These are phyloP conservation scores for Pelagia noctiluca DNA, from an alignment of 30 jellyfish, hydroid and myxozoan species.

Conservation along the genomic window DNA sequence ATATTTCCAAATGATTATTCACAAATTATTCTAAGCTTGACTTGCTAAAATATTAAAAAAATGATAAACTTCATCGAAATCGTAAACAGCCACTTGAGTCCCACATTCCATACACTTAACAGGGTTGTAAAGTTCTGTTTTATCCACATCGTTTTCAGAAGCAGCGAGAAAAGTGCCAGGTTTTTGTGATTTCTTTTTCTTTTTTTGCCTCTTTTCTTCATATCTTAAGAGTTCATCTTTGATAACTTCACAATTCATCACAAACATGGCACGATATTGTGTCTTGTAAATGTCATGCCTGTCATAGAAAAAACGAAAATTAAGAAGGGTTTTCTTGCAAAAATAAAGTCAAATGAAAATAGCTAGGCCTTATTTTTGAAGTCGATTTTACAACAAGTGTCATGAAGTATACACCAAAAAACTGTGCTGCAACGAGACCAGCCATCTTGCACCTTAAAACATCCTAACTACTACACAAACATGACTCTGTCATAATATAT, in stretches of 20 bases:
- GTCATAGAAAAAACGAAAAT: neutral
- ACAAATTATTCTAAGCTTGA: constrained; percentile 56
- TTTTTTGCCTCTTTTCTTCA: constrained; percentile 60
- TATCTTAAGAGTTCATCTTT: constrained; percentile 76
- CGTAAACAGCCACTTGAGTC: constrained; percentile 92
- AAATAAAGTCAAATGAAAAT: neutral
- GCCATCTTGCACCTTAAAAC: too few relatives aligned
- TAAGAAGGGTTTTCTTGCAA: neutral
- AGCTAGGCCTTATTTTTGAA: too few relatives aligned
- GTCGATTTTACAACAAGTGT: too few relatives aligned
- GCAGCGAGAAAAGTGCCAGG: constrained; percentile 76
- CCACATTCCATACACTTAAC: constrained; percentile 87
- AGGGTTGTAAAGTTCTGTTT: constrained; percentile 71
- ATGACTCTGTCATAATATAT: too few relatives aligned
- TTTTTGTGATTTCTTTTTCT: constrained; percentile 56
- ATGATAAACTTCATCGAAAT: constrained; percentile 88
- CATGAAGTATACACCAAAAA: too few relatives aligned
- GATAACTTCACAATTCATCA: constrained; percentile 77
- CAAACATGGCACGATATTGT: constrained; percentile 99
- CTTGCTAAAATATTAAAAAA: constrained; percentile 91
- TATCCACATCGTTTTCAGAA: neutral
- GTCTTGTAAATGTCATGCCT: constrained; percentile 90
- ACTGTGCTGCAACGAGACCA: too few relatives aligned
- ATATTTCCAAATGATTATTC: neutral
- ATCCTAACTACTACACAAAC: too few relatives aligned